Evolutionary conservation across 2,797 vertebrate species (phyloP).

Genomic region (Sylvia borin): DNA sequence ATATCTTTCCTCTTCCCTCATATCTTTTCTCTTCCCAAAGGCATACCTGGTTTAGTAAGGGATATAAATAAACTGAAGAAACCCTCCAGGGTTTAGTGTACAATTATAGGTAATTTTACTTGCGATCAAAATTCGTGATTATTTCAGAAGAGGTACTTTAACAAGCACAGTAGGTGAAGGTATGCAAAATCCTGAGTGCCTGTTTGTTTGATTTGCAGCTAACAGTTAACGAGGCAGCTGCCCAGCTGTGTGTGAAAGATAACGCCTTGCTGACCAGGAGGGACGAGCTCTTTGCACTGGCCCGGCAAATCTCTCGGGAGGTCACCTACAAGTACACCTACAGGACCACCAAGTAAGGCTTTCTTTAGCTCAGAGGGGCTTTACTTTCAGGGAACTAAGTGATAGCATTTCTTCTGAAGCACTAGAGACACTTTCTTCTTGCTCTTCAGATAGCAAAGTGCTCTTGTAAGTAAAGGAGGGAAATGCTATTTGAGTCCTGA

Average conservation of each 20-base stretch:
- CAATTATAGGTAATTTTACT: background rate
- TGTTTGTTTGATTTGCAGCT: constrained; percentile 79
- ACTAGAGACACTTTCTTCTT: background rate
- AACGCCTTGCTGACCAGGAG: constrained; percentile 91
- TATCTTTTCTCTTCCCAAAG: background rate
- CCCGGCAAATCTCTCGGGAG: constrained; percentile 95
- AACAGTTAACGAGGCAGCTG: constrained; percentile 97
- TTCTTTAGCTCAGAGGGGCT: background rate
- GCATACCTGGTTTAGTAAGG: background rate
- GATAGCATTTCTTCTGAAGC: background rate
- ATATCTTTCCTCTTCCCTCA: background rate
- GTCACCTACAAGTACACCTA: constrained; percentile 99
- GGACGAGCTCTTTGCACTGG: constrained; percentile 94
- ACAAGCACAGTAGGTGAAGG: background rate
- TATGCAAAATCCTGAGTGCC: background rate
- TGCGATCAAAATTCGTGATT: background rate
- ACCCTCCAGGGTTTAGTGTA: background rate
- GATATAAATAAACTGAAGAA: background rate
- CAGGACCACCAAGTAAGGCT: constrained; percentile 94
- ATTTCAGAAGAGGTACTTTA: background rate
- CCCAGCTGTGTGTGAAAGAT: constrained; percentile 96
- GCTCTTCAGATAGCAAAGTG: background rate
- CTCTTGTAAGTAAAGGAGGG: background rate
- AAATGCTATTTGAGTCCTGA: background rate
- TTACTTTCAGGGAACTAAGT: background rate